Conservation (phyloP, 2,888 invertebrate species). For the Ophion ellenae region DNA sequence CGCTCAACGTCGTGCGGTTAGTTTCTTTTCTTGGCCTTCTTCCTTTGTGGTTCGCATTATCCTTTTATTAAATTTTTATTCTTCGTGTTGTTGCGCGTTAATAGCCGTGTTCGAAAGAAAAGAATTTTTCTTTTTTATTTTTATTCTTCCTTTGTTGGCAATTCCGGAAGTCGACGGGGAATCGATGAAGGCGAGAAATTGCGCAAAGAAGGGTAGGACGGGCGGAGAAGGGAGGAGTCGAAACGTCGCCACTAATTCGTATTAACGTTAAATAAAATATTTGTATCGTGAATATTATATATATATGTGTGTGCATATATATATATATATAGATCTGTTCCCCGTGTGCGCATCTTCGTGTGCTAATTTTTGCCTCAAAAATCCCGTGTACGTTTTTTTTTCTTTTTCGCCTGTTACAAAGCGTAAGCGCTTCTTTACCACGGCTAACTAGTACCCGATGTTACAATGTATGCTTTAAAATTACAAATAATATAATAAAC, state of each 20-base stretch:
- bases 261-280: conserved; percentile 77
- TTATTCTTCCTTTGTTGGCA: not conserved
- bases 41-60: too few relatives aligned
- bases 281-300: conserved; percentile 73
- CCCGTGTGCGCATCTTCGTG: conserved; percentile 49
- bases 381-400: conserved; percentile 49
- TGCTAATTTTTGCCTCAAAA: conserved; percentile 51
- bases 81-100: too few relatives aligned
- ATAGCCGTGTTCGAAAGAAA: too few relatives aligned
- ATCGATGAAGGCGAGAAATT: not conserved
- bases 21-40: too few relatives aligned
- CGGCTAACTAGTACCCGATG: conserved; percentile 79
- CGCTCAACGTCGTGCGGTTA: too few relatives aligned
- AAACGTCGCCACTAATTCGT: conserved; percentile 57
- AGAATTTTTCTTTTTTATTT: too few relatives aligned
- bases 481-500: conserved; percentile 77
- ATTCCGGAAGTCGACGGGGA: not conserved
- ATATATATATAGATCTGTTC: conserved; percentile 65
- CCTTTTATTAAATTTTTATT: too few relatives aligned
- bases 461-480: conserved; percentile 74
- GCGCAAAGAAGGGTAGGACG: conserved; percentile 29
- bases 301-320: conserved; percentile 46
- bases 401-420: conserved; percentile 68
- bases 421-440: conserved; percentile 74
- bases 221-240: not conserved